A percentile compares a stretch with the other conserved stretches of the same genome.
phyloP scores from a whole-genome alignment of 2,113 vertebrate genomes.

The Pterocles gutturalis region DNA sequence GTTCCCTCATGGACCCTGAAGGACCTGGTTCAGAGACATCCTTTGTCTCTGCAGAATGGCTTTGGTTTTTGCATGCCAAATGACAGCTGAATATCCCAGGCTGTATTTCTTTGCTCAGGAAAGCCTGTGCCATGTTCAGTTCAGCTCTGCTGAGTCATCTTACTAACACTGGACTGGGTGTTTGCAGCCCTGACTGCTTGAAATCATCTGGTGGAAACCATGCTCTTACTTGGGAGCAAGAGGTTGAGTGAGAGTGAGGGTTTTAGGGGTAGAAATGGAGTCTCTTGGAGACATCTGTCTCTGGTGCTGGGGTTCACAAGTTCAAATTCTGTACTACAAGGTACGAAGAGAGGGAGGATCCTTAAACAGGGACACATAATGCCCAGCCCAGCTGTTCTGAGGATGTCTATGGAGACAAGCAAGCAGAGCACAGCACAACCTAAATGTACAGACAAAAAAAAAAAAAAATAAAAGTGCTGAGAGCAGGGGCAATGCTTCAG shows the following conservation, averaged over 20 bases:
- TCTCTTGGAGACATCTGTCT: background rate
- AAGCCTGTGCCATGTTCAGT: background rate
- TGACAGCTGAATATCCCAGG: background rate
- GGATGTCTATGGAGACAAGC: fast-evolving
- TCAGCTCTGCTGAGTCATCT: background rate
- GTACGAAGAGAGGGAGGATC: background rate
- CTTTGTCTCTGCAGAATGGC: background rate
- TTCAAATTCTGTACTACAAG: background rate
- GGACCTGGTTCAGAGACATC: background rate
- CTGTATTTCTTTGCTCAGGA: background rate
- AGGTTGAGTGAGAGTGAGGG: background rate
- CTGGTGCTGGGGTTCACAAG: background rate
- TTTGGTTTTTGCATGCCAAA: background rate
- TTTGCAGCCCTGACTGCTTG: background rate
- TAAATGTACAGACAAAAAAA: background rate
- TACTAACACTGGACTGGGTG: background rate
- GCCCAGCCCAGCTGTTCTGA: background rate
- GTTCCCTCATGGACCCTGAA: background rate
- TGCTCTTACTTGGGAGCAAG: background rate
- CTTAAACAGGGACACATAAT: background rate
- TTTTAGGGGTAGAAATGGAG: background rate
- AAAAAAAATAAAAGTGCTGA: background rate
- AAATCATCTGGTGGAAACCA: background rate
- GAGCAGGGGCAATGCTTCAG: background rate
- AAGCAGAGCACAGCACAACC: background rate